phyloP scores from a whole-genome alignment of 1,140 invertebrate genomes.

The Drepana arcuata region DNA sequence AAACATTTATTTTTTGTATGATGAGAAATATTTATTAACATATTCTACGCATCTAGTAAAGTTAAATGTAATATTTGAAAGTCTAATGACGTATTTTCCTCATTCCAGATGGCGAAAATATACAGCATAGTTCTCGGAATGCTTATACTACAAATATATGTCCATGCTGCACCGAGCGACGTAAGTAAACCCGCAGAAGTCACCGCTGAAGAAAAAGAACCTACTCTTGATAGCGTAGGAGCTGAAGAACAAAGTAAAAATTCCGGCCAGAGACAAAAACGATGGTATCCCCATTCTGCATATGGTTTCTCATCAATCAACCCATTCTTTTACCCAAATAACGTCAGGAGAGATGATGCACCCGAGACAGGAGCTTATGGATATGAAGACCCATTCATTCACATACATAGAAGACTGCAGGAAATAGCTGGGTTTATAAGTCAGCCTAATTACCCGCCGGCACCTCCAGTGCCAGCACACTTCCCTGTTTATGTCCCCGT shows the following conservation, averaged over 20 bases:
- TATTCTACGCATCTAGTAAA: too few species aligned
- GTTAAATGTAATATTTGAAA: too few species aligned
- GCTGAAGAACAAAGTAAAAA: constrained; percentile 9
- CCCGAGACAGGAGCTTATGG: constrained; percentile 22
- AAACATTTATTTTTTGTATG: too few species aligned
- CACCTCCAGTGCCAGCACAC: constrained; percentile 12
- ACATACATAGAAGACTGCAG: constrained; percentile 35
- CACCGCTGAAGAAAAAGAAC: constrained; percentile 3
- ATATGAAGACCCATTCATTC: constrained; percentile 21
- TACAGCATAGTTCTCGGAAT: constrained; percentile 8
- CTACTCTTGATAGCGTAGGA: constrained; percentile 8
- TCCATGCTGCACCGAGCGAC: constrained; percentile 12
- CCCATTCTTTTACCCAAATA: constrained; percentile 16
- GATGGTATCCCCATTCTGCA: constrained; percentile 36
- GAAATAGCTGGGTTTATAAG: constrained; percentile 23
- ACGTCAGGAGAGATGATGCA: constrained; percentile 26
- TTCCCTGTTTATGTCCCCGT: constrained; percentile 31
- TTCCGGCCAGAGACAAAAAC: constrained; percentile 30
- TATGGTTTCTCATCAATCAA: constrained; percentile 25
- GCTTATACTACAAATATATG: constrained; percentile 14
- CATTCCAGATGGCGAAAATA: constrained; percentile 13
- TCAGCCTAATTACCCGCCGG: constrained; percentile 15
- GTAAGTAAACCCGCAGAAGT: not conserved
- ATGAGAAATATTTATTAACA: too few species aligned
- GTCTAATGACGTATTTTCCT: too few species aligned